Base-by-base conservation (phyloP, 1,140 invertebrate genomes). In the Nephotettix cincticeps region DNA sequence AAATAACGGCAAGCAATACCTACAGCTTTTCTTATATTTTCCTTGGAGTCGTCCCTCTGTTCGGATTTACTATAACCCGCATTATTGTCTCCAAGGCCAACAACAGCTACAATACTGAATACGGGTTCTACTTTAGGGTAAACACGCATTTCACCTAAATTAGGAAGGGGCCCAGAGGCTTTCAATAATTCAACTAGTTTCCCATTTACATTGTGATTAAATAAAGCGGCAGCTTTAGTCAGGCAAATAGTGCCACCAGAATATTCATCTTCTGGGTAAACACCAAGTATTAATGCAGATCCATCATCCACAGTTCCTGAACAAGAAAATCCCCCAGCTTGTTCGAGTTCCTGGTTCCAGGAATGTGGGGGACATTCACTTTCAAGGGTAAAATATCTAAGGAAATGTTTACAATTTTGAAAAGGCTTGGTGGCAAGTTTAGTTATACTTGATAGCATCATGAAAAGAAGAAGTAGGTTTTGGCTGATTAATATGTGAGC, bases 61-160 rank as follows among this genome's bases (percentile, higher is more conserved):
- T 94, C 92, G 4, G 83, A 76, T 71, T 87, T 83, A 79, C 91
- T 86, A 68, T 77, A 83, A 13, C 83, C 83, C 69, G 82, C 81
- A 77, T 83, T 81, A 71, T 84, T 82, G 72, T 90, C 86, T 1
- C 91, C 91, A 27, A 94, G 79, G 47, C 90, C 88, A 23, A 90
- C 89, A 25, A 93, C 85, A 13, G 89, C 88, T 6, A 93, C 83
- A 28, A 86, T 84, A 0, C 83, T 83, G 75, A 86, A 91, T 51
- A 84, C 83, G 6, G 83, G 79, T 68, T 86, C 83, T 51, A 91
- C 74, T 32, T 83, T 86, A 84, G 87, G 90, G 76, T 91, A 86
- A 28, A 88, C 77, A 68, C 86, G 80, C 68, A 80, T 81, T 76
- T 87, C 84, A 14, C 87, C 87, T 75, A 83, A 81, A 77, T 90